Evolutionary conservation across 1,140 invertebrate genomes (phyloP), one percentile per base, ranked within the genome.

Genomic region (Trichonephila clavipes): DNA sequence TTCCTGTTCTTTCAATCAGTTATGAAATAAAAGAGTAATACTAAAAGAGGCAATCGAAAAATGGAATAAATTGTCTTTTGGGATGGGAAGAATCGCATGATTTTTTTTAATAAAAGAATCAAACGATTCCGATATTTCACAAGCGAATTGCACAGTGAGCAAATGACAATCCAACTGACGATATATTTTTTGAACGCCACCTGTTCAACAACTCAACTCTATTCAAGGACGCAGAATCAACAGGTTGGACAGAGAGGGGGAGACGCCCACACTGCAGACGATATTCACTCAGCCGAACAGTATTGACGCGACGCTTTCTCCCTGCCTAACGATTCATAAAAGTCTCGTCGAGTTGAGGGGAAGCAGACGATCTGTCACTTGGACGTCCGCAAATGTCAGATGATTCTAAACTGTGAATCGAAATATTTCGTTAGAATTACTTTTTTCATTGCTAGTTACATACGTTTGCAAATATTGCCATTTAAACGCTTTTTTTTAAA

Each of bases 71-170:
- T 77, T 18, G 10, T 16, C 72, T 14, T 14, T 40, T 18, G 19
- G 3, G 28, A 4, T 4, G 16, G 3, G 14, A 16, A 10, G 14
- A 77, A 28, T 40, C 28, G 14, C 19, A 40, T 28, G 10, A 51
- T 10, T 51, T 51, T 51, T 10, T 7, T 51, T 10, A 51, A 51
- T 7, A 34, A 34, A 40, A 18, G 18, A 77, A 28, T 19, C 72
- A 77, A 77, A 77, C 24, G 72, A 77, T 77, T 77, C 72, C 72
- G 72, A 77, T 28, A 18, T 18, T 28, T 77, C 28, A 77, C 72
- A 34, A 40, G 72, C 72, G 34, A 28, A 77, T 77, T 14, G 34
- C 72, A 28, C 72, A 28, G 8, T 21, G 24, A 24, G n/a, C 28
- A 34, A 40, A 77, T 3, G 72, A 77, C 72, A 77, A 77, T 77